Conservation (phyloP, 2,797 vertebrate species). For the Oryzias sinensis region DNA sequence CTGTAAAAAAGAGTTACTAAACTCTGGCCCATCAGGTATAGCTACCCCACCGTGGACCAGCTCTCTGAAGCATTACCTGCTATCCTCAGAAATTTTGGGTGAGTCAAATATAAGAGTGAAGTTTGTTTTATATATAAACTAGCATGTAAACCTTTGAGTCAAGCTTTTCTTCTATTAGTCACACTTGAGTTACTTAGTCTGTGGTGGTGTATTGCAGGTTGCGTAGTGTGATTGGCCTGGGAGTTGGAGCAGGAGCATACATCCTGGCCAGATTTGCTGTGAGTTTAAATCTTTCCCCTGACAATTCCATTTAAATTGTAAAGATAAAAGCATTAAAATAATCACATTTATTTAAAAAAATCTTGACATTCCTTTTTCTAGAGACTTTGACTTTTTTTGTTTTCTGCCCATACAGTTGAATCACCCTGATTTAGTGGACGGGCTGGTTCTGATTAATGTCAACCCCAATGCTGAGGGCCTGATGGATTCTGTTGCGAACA, state of each 20-base stretch:
- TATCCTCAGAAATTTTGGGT: constrained; percentile 92
- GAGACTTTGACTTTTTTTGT: not conserved
- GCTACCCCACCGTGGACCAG: constrained; percentile 94
- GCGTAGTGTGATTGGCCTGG: constrained; percentile 88
- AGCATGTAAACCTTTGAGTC: not conserved
- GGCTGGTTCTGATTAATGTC: constrained; percentile 90
- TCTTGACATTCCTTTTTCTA: not conserved
- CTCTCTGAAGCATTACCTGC: constrained; percentile 87
- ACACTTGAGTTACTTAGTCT: not conserved
- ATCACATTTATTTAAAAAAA: not conserved
- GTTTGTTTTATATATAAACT: too few species aligned
- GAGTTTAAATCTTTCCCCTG: constrained; percentile 63
- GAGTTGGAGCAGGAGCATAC: constrained; percentile 91
- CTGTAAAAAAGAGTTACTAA: not conserved
- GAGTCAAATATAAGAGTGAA: constrained; percentile 41
- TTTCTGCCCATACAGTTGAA: constrained; percentile 78
- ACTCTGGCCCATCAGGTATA: constrained; percentile 74
- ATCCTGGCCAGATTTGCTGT: constrained; percentile 92
- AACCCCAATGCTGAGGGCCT: constrained; percentile 89
- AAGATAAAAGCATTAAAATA: not conserved
- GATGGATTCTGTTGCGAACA: constrained; percentile 89
- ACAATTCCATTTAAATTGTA: constrained; percentile 3
- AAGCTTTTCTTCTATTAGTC: not conserved
- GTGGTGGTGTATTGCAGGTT: constrained; percentile 72
- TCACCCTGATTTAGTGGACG: constrained; percentile 89